Evolutionary conservation across 1,140 invertebrate genomes (phyloP).

Genomic region (Marisa cornuarietis): DNA sequence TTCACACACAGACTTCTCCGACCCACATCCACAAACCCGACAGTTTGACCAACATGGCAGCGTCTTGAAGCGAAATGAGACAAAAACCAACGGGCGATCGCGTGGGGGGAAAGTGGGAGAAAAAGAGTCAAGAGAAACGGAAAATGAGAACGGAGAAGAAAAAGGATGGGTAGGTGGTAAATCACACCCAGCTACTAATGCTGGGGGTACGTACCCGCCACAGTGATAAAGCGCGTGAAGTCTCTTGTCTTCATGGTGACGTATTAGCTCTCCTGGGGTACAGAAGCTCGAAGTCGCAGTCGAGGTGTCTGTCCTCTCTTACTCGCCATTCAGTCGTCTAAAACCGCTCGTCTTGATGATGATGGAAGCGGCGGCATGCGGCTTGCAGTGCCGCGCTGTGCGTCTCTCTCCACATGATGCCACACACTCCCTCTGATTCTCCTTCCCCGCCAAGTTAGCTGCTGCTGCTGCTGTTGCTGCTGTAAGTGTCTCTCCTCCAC

Average conservation of each 20-base stretch:
- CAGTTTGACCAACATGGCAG: neutral
- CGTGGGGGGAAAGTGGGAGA: neutral
- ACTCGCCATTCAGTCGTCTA: too few species aligned
- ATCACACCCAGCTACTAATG: neutral
- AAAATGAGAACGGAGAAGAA: conserved; percentile 11
- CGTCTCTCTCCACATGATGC: neutral
- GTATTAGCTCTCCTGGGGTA: too few species aligned
- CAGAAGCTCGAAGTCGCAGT: too few species aligned
- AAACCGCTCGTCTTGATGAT: too few species aligned
- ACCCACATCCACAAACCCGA: neutral
- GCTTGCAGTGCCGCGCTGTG: neutral
- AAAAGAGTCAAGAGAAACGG: conserved; percentile 3
- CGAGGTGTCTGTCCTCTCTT: too few species aligned
- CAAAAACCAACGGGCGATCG: too few species aligned
- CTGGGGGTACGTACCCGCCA: conserved; percentile 6
- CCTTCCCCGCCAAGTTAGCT: neutral
- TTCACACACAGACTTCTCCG: neutral
- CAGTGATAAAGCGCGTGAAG: neutral
- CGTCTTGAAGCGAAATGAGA: too few species aligned
- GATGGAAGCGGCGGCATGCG: neutral
- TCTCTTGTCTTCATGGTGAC: too few species aligned
- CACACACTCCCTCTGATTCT: too few species aligned
- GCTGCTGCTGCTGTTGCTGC: neutral
- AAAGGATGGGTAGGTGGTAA: neutral
- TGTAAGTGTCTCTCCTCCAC: neutral